Conservation (phyloP, 2,888 invertebrate species). For the Hoplodrina blanda region DNA sequence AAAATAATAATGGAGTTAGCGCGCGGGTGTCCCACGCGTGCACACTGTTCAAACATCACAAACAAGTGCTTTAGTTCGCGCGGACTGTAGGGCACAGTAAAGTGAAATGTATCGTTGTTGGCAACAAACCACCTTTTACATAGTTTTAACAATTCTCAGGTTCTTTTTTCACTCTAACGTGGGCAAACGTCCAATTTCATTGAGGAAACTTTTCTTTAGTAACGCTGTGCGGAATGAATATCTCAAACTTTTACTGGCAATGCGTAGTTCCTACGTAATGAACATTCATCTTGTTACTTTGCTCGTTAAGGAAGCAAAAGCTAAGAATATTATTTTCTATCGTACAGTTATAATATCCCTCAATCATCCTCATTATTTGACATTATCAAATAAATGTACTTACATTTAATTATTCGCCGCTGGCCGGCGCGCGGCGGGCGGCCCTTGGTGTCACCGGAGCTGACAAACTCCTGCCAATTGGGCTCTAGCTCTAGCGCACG, state of each 20-base stretch:
- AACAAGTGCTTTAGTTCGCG: slow-evolving; percentile 30
- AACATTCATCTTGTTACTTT: neutral
- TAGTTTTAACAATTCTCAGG: slow-evolving; percentile 3
- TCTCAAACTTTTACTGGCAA: slow-evolving; percentile 1
- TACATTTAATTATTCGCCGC: slow-evolving; percentile 26
- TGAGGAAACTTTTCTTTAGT: slow-evolving; percentile 9
- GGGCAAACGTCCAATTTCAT: slow-evolving; percentile 17
- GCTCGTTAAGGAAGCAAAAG: neutral
- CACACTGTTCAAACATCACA: slow-evolving; percentile 37
- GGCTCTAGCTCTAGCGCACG: neutral
- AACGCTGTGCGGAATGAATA: neutral
- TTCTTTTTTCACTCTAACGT: slow-evolving; percentile 14
- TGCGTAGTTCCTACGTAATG: neutral
- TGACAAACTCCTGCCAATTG: slow-evolving; percentile 25
- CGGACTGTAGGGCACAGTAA: slow-evolving; percentile 31
- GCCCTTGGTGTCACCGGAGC: neutral
- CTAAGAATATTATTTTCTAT: neutral
- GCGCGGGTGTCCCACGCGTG: slow-evolving; percentile 16
- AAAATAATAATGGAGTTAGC: slow-evolving; percentile 54
- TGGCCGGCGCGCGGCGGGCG: neutral
- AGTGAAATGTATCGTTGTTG: slow-evolving; percentile 26
- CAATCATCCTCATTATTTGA: neutral
- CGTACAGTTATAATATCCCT: neutral
- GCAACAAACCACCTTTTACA: slow-evolving; percentile 11
- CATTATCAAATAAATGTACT: slow-evolving; percentile 24